A percentile compares a stretch with the other conserved stretches of the same genome.
phyloP scores from a whole-genome alignment of 2,797 vertebrate genomes.

The Tamandua tetradactyla region DNA sequence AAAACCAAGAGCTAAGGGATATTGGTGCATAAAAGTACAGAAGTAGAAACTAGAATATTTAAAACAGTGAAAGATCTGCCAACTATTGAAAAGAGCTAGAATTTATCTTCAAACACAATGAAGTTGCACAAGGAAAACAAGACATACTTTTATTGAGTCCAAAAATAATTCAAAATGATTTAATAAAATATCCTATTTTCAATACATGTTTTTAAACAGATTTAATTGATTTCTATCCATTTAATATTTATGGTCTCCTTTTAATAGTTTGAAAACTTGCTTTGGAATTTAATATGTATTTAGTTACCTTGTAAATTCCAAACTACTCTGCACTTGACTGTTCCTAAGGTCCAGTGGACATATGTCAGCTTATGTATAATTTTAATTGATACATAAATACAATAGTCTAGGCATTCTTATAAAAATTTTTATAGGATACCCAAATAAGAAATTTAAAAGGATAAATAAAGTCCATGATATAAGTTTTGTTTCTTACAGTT shows the following conservation, averaged over 20 bases:
- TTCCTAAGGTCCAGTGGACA: neutral
- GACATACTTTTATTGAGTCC: neutral
- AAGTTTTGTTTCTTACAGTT: neutral
- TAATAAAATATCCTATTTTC: neutral
- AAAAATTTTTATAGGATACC: neutral
- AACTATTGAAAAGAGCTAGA: neutral
- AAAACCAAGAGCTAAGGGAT: neutral
- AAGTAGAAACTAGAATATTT: neutral
- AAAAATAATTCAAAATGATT: constrained; percentile 21
- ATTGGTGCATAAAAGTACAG: neutral
- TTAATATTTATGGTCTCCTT: neutral
- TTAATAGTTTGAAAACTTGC: constrained; percentile 4
- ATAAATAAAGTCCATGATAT: neutral
- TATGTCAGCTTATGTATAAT: neutral
- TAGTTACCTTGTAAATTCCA: neutral
- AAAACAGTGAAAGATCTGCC: neutral
- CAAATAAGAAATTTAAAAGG: neutral
- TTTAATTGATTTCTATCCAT: neutral
- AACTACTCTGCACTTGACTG: neutral
- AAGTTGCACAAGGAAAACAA: neutral
- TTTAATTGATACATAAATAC: neutral
- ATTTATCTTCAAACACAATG: neutral
- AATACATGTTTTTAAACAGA: neutral
- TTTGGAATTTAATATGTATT: neutral
- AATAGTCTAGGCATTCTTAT: neutral